Evolutionary conservation across 2,113 vertebrate species (phyloP), one percentile per base, ranked within the genome.

Genomic region (Albula glossodonta): DNA sequence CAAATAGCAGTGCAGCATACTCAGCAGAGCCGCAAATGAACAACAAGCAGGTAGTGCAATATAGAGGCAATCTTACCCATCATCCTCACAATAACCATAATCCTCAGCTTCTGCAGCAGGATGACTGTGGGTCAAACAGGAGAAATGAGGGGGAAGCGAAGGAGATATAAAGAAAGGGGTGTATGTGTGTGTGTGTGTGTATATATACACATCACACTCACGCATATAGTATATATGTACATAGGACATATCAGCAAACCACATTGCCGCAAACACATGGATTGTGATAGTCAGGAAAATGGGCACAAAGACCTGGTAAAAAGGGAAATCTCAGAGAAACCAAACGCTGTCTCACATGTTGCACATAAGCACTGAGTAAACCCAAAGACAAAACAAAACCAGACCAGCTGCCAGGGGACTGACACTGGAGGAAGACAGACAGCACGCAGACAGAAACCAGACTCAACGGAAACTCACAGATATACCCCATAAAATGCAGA

Each of bases 61-160:
- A 90, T 81, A 80, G 22, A 87, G 91, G 81, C 86, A 88, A 60
- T 90, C 98, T 99, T 99, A 99, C 98, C 98, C 96, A 93, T 97
- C 97, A 78, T 98, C 97, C 90, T 97, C 96, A 88, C 96, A 94
- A 96, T 95, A 95, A 96, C 95, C 97, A 97, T 94, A 96, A 87
- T 98, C 98, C 94, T 99, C 98, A 91, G 95, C 94, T 88, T 99
- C 98, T 88, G 31, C 31, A 41, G 97, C 96, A 88, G 94, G 94
- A 95, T 99, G 97, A 93, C 98, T 99, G 96, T 93, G 89, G 90
- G 89, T 90, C 93, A 91, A 92, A 88, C 19, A 92, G 90, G 88
- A 92, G 92, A 74, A 56, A 56, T 12, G n/a, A 10, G n/a, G 10
- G 25, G 70, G n/a, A 10, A 74, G 70, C n/a, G 25, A 74, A n/a